A percentile compares a stretch with the other conserved stretches of the same genome.
These are phyloP conservation scores for Liposcelis brunnea DNA, from an alignment of 2,888 invertebrate genomes.

Conservation along the genomic window DNA sequence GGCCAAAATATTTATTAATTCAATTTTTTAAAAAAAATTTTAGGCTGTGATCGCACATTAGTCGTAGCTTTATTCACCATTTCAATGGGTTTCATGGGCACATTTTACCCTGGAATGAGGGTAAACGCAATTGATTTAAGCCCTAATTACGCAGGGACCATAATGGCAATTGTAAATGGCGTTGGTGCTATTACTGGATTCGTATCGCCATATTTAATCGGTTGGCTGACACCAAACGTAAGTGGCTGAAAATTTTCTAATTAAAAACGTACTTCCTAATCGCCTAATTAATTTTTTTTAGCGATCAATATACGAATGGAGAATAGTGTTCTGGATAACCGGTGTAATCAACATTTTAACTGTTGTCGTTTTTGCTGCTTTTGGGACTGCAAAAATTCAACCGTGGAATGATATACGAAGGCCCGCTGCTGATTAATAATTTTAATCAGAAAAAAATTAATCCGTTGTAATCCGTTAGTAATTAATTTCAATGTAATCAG, in stretches of 20 bases:
- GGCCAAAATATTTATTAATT: too few species aligned
- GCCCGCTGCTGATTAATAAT: too few species aligned
- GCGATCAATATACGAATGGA: slow-evolving; percentile 44
- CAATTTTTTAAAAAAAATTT: too few species aligned
- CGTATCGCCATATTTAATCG: slow-evolving; percentile 39
- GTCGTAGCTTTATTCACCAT: slow-evolving; percentile 45
- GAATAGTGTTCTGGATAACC: slow-evolving; percentile 64
- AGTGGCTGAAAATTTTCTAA: slow-evolving; percentile 16
- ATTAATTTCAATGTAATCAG: too few species aligned
- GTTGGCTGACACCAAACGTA: slow-evolving; percentile 37
- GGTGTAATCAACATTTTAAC: slow-evolving; percentile 46
- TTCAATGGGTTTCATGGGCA: slow-evolving; percentile 52
- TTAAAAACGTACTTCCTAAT: too few species aligned
- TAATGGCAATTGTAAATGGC: slow-evolving; percentile 45
- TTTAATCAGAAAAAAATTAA: too few species aligned
- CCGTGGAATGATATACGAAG: slow-evolving; percentile 48
- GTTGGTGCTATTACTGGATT: slow-evolving; percentile 43
- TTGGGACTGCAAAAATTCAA: slow-evolving; percentile 56
- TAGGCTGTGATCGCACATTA: slow-evolving; percentile 40
- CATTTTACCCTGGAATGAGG: slow-evolving; percentile 52
- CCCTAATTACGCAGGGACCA: slow-evolving; percentile 45
- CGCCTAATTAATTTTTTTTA: too few species aligned
- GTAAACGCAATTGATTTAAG: slow-evolving; percentile 48
- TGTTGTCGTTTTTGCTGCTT: slow-evolving; percentile 47
- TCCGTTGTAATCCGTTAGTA: too few species aligned